These are phyloP conservation scores for Elaeidobius kamerunicus DNA, from an alignment of 2,888 invertebrate species.

Conservation along the genomic window DNA sequence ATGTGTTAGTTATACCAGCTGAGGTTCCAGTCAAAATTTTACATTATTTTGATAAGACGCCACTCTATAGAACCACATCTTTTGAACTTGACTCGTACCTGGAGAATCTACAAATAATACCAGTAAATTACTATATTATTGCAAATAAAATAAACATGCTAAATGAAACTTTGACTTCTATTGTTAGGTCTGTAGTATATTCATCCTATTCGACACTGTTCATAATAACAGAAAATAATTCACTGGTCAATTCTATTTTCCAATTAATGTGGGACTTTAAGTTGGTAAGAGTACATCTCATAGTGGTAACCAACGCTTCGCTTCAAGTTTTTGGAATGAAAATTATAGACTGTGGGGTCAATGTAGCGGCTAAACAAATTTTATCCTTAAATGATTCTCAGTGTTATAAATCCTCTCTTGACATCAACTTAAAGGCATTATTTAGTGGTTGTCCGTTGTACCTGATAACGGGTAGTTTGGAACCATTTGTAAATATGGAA, in stretches of 20 bases:
- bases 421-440: background rate
- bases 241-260: background rate
- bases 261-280: constrained; percentile 2
- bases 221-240: background rate
- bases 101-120: no score
- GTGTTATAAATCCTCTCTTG: background rate
- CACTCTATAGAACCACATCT: no score
- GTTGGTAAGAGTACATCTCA: background rate
- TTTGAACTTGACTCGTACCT: no score
- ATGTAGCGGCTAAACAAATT: background rate
- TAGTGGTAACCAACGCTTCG: background rate
- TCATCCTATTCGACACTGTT: constrained; percentile 1
- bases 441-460: constrained; percentile 8
- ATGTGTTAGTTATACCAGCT: no score
- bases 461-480: background rate
- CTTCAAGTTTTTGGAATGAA: background rate
- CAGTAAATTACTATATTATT: no score
- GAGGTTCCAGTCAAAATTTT: no score
- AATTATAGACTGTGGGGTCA: background rate
- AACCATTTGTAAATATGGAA: constrained; percentile 2
- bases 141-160: no score
- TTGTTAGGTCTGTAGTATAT: background rate
- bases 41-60: no score
- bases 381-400: background rate
- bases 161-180: background rate